Conservation (phyloP, 2,888 invertebrate species). For the Cephus pulcher region DNA sequence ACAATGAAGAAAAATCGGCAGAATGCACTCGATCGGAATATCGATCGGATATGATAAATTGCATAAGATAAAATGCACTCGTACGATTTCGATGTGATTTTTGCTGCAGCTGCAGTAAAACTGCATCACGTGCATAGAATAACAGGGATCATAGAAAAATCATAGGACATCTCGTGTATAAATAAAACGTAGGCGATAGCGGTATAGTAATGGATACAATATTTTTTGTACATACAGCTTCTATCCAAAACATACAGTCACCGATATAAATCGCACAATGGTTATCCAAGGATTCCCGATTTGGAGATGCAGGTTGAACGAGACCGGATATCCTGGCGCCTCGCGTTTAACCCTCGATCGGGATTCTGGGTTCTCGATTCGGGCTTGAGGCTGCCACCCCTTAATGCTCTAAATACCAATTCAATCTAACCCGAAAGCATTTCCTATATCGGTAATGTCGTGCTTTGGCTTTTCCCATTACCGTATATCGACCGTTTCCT, state of each 20-base stretch:
- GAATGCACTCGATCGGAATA: not conserved
- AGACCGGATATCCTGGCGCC: constrained; percentile 17
- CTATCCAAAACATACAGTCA: not conserved
- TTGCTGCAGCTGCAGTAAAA: not conserved
- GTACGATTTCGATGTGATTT: not conserved
- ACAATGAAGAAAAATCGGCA: not conserved
- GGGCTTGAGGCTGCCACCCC: constrained; percentile 14
- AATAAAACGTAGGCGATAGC: not conserved
- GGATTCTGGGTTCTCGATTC: not conserved
- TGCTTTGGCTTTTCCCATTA: constrained; percentile 25
- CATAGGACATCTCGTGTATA: not conserved
- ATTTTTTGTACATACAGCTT: not conserved
- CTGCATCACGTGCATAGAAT: not conserved
- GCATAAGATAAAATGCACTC: not conserved
- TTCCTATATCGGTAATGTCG: constrained; percentile 24
- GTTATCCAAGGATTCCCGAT: not conserved
- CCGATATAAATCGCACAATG: not conserved
- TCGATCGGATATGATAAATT: not conserved
- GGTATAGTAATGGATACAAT: not conserved
- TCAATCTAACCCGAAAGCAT: constrained; percentile 25
- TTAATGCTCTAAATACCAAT: constrained; percentile 24
- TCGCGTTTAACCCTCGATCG: constrained; percentile 24
- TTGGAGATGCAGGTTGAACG: constrained; percentile 14
- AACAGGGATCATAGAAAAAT: not conserved
- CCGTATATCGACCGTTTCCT: constrained; percentile 22